Base-by-base conservation (phyloP, 35 echinoderm and acorn worm species). In the Apostichopus parvimensis region DNA sequence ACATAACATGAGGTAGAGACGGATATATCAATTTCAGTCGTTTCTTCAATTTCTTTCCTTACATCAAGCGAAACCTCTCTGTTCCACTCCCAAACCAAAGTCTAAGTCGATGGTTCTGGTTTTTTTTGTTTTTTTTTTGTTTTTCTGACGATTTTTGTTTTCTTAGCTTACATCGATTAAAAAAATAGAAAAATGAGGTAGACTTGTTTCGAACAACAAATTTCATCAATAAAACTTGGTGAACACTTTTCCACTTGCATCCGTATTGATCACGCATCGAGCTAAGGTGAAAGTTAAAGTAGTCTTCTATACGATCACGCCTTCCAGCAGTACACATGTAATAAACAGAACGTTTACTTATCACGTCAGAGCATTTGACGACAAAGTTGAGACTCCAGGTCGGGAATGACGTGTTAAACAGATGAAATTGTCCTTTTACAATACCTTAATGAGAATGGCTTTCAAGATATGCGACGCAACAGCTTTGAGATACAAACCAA, bases 201-300 rank as follows among this genome's bases (percentile, higher is more conserved):
- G 86, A 88, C 86, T 88, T 88, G 86, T 88, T 88, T 88, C 72
- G 86, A 88, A 88, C 86, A 88, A 88, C 86, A 88, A 82, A 88
- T 88, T 88, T 88, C 86, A 88, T 88, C 86, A 88, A 88, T 72
- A 88, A 88, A 88, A 68, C 60, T 88, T 88, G 86, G 86, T 88
- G 86, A 88, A 88, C 86, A 66, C 86, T 55, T 88, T 88, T 45
- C 60, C 60, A 20, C 11, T 88, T 88, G 86, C 86, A 88, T 88
- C 86, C 86, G 86, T 88, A 72, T 68, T 88, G 58, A 88, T 66
- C 60, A 73, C 64, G 34, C 86, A 88, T 73, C 86, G 86, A 88
- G 86, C 86, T 88, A 73, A 88, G 86, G 86, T 65, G 71, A 75
- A 75, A 75, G 71, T 75, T 75, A 20, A 75, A 75, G 71, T 75